phyloP scores from a whole-genome alignment of 2,888 invertebrate species.

The Ptilodon capucinus region DNA sequence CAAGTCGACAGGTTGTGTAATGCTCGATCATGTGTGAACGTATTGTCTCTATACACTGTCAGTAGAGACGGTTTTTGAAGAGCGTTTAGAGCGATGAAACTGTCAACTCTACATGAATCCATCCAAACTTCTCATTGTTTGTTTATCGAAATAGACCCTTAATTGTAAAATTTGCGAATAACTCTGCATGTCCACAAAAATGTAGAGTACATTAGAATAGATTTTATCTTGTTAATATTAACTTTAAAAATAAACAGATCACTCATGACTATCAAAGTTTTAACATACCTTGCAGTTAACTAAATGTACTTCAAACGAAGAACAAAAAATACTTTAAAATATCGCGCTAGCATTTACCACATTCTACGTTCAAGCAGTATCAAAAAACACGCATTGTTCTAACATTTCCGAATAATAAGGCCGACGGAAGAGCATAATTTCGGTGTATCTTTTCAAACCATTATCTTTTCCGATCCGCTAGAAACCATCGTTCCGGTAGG shows the following conservation, averaged over 20 bases:
- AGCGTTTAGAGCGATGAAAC: neutral
- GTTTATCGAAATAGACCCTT: no score
- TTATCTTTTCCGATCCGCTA: conserved; percentile 75
- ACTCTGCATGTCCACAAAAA: neutral
- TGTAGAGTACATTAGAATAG: neutral
- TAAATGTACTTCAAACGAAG: no score
- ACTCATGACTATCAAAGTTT: no score
- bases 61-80: conserved; percentile 3
- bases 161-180: neutral
- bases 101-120: no score
- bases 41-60: conserved; percentile 14
- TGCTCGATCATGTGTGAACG: conserved; percentile 44
- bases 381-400: conserved; percentile 41
- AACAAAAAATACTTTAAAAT: neutral
- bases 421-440: conserved; percentile 72
- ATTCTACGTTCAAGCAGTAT: conserved; percentile 2
- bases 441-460: conserved; percentile 63
- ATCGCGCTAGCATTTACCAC: neutral
- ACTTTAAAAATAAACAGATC: no score
- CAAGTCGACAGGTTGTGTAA: conserved; percentile 56
- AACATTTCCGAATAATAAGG: conserved; percentile 65
- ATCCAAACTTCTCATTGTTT: no score
- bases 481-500: conserved; percentile 65
- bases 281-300: no score
- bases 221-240: neutral